Evolutionary conservation across 1,140 invertebrate genomes (phyloP), one percentile per base, ranked within the genome.

Genomic region (Macrosteles quadrilineatus): DNA sequence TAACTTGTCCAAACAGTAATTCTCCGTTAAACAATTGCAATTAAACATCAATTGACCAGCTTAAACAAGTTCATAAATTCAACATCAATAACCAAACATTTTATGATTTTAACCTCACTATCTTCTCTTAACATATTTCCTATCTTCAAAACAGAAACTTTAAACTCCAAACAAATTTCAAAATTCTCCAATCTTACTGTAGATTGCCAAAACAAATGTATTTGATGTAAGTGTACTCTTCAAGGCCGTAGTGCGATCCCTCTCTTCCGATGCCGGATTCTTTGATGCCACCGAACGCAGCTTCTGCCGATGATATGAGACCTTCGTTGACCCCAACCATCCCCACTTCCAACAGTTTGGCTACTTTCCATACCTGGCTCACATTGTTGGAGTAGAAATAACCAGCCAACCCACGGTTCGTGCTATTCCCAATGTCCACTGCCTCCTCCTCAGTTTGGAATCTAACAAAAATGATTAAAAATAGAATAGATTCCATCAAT

Each of bases 271-370:
- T 84, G 12, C 98, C 98, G 12, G 96, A 98, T 81, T 99, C 94
- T 82, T 99, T 99, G 12, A 98, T 85, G 1, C 98, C 98, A 21
- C 98, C 98, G 79, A 94, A 99, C 32, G 97, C 91, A 64, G 91
- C 93, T 84, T 99, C 97, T 1, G 91, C 85, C n/a, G 88, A 85
- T 1, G 95, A 97, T 64, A 99, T 90, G 0, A 97, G 80, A 1
- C 96, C 96, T 83, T 99, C 97, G 83, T 99, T 99, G 0, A 99
- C 90, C 1, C 95, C 98, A 62, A 99, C 87, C 92, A 95, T 95
- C n/a, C 97, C 98, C 72, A 94, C 91, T 81, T 99, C 90, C 31
- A 99, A 79, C 70, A 87, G 83, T 74, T 87, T 88, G 0, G 93
- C 88, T 53, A 99, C 95, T 75, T 97, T 85, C 83, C 96, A 96